Percentiles rank a stretch among this genome's conserved stretches.
phyloP scores from a whole-genome alignment of 2,888 invertebrate genomes.

The Amorpha juglandis region DNA sequence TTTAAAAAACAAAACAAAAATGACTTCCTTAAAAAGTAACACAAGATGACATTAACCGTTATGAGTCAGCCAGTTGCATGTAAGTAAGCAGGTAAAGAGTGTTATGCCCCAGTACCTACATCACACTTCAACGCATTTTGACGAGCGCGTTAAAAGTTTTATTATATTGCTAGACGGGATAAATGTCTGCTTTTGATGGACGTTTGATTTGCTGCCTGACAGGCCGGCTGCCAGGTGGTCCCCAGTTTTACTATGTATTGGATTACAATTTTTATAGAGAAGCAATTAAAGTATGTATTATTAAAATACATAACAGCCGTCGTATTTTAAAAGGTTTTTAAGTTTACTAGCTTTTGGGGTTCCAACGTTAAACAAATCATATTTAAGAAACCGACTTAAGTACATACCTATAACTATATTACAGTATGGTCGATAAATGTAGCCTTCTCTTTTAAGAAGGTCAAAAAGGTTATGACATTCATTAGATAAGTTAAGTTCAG shows the following conservation, averaged over 20 bases:
- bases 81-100: slow-evolving; percentile 22
- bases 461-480: too few species aligned
- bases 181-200: slow-evolving; percentile 56
- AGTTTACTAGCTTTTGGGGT: neutral
- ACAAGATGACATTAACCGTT: slow-evolving; percentile 24
- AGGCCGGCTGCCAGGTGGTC: slow-evolving; percentile 62
- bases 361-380: neutral
- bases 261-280: slow-evolving; percentile 40
- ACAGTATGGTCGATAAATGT: neutral
- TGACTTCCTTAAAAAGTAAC: slow-evolving; percentile 16
- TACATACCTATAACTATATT: neutral
- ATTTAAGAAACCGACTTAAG: neutral
- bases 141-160: slow-evolving; percentile 66
- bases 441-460: too few species aligned
- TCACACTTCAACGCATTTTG: slow-evolving; percentile 59
- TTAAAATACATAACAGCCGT: neutral
- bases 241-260: slow-evolving; percentile 40
- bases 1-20: slow-evolving; percentile 7
- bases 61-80: slow-evolving; percentile 20
- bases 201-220: slow-evolving; percentile 56
- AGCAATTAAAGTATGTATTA: slow-evolving; percentile 29
- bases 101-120: slow-evolving; percentile 32
- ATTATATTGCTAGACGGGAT: slow-evolving; percentile 64
- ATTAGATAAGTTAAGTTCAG: too few species aligned
- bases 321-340: slow-evolving; percentile 9